phyloP scores from a whole-genome alignment of 2,888 invertebrate genomes.

The Drosophila anomalata region DNA sequence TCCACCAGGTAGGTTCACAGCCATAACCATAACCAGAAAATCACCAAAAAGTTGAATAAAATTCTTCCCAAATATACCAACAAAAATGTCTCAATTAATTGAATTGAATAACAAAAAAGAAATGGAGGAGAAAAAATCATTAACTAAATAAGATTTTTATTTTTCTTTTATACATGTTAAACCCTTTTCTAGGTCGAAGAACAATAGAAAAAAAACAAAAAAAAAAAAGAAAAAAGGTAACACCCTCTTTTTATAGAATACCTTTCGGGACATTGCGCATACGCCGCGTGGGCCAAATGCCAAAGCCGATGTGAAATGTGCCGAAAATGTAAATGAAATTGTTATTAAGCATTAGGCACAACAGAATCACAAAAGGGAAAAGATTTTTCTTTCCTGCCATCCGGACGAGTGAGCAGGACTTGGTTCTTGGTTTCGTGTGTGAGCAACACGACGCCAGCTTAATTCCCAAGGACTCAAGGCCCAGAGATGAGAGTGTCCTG shows the following conservation, averaged over 20 bases:
- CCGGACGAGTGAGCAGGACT: not conserved
- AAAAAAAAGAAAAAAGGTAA: not conserved
- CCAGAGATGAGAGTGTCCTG: conserved; percentile 21
- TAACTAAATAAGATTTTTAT: not conserved
- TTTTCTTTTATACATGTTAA: not conserved
- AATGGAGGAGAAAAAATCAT: conserved; percentile 2
- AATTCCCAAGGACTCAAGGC: conserved; percentile 41
- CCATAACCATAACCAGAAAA: not conserved
- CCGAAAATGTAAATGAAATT: conserved; percentile 57
- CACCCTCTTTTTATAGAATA: not conserved
- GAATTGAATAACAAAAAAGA: conserved; percentile 39
- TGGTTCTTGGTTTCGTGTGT: conserved; percentile 16
- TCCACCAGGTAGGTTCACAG: not conserved
- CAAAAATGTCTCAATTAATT: conserved; percentile 54
- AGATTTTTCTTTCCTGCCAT: not conserved
- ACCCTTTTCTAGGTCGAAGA: conserved; percentile 21
- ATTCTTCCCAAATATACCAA: not conserved
- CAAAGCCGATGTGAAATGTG: conserved; percentile 42
- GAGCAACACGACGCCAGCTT: conserved; percentile 41
- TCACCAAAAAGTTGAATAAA: conserved; percentile 4
- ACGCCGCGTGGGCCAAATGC: conserved; percentile 30
- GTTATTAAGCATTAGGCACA: conserved; percentile 51
- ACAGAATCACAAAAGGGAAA: conserved; percentile 46
- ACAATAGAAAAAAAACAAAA: conserved; percentile 28
- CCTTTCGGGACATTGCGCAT: conserved; percentile 38